Evolutionary conservation across 2,888 invertebrate species (phyloP), one percentile per base, ranked within the genome.

Genomic region (Nebria salina): DNA sequence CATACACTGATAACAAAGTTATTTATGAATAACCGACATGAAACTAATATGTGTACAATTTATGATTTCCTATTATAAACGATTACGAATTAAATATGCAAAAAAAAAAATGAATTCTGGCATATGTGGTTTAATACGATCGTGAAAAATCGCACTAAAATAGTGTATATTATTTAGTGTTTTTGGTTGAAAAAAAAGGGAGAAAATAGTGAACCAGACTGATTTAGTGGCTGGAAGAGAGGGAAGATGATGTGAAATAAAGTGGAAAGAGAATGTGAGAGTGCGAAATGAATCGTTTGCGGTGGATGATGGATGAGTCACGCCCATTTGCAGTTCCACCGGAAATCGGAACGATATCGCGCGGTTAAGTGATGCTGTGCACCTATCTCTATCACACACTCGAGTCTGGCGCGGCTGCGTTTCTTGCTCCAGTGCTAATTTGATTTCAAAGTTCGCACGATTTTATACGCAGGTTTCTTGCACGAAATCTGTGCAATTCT

Each of bases 331-430:
- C 25, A 70, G 70, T 70, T 70, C 70, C 70, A 34, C 26, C 34
- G 25, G 70, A 70, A 70, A 70, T 70, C 70, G 70, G 70, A 26
- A 68, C 70, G 70, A 70, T 70, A 54, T 70, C 70, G 25, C 70
- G 11, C 25, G 25, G 20, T 54, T 54, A 54, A 11, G 54, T 13
- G 54, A 54, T 54, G 54, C 7, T 54, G 54, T 54, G 54, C 54
- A 54, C 54, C 54, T 54, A 54, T 54, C 54, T 54, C 8, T 54
- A 54, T 54, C 54, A 7, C 54, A 54, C 54, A 54, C 54, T 54
- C 54, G 54, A 54, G 11, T 5, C 54, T 13, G 54, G 54, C 54
- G 54, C 8, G 2, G 54, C 54, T 54, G 11, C 54, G 54, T 54
- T 54, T 54, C 54, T 54, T 54, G 54, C 13, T 54, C 25, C 26